Conservation (phyloP, 2,888 invertebrate genomes). For the Esperia sulphurella region DNA sequence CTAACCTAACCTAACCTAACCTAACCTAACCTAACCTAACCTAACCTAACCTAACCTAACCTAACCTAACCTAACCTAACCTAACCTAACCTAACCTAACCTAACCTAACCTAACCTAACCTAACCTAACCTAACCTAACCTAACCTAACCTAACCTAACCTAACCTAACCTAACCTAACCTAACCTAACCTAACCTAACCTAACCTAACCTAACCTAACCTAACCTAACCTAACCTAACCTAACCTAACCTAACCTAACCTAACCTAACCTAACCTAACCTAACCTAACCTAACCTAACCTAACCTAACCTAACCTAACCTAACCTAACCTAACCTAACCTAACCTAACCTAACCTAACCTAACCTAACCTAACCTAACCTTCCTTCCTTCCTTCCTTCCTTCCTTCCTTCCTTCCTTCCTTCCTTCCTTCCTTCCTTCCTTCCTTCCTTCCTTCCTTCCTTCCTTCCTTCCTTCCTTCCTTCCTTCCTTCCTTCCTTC, state of each 20-base stretch:
- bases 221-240: conserved; percentile 16
- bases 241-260: conserved; percentile 17
- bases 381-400: conserved; percentile 7
- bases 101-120: conserved; percentile 17
- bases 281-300: conserved; percentile 20
- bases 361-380: conserved; percentile 19
- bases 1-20: conserved; percentile 16
- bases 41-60: conserved; percentile 8
- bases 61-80: conserved; percentile 18
- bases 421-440: conserved; percentile 6
- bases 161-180: conserved; percentile 14
- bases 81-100: conserved; percentile 16
- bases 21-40: conserved; percentile 15
- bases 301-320: conserved; percentile 18
- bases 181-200: conserved; percentile 13
- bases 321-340: conserved; percentile 17
- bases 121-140: conserved; percentile 16
- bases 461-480: conserved; percentile 16
- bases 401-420: conserved; percentile 1
- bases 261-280: conserved; percentile 17
- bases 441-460: conserved; percentile 68
- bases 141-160: conserved; percentile 14
- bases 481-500: conserved; percentile 5
- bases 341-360: conserved; percentile 19
- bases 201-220: conserved; percentile 15